phyloP scores from a whole-genome alignment of 2,888 invertebrate genomes.

The Euplexia lucipara region DNA sequence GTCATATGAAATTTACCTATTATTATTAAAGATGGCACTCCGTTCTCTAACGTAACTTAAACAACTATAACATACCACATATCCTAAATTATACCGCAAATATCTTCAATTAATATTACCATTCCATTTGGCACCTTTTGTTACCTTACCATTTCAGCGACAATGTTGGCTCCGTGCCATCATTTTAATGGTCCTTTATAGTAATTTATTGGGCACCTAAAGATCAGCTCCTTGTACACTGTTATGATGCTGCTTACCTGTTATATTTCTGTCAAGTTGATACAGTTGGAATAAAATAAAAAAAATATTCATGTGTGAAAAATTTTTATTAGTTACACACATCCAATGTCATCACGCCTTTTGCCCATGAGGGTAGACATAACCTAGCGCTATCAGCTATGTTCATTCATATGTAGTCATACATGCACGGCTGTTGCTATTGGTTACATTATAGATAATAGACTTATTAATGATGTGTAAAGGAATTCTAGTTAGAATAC shows the following conservation, averaged over 20 bases:
- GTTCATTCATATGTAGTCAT: no score
- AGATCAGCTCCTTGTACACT: conserved; percentile 37
- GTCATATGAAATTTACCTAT: neutral
- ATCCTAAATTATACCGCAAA: conserved; percentile 48
- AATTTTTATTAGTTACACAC: neutral
- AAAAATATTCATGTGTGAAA: conserved; percentile 16
- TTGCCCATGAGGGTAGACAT: no score
- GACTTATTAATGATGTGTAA: neutral
- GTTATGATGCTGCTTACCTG: conserved; percentile 25
- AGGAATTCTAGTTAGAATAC: neutral
- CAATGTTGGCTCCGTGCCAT: conserved; percentile 59
- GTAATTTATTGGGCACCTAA: conserved; percentile 57
- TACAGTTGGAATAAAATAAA: conserved; percentile 7
- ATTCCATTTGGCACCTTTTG: conserved; percentile 55
- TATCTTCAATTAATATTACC: conserved; percentile 56
- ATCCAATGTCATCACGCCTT: no score
- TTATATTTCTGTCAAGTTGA: conserved; percentile 51
- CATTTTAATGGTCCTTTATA: conserved; percentile 54
- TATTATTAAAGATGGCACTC: conserved; percentile 12
- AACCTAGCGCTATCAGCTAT: no score
- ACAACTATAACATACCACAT: conserved; percentile 11
- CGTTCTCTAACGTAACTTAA: conserved; percentile 5
- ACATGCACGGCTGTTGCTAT: no score
- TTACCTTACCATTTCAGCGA: conserved; percentile 60
- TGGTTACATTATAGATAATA: no score